Percentiles rank a stretch among this genome's conserved stretches.
These are phyloP conservation scores for Synanthedon formicaeformis DNA, from an alignment of 2,888 invertebrate species.

Conservation along the genomic window DNA sequence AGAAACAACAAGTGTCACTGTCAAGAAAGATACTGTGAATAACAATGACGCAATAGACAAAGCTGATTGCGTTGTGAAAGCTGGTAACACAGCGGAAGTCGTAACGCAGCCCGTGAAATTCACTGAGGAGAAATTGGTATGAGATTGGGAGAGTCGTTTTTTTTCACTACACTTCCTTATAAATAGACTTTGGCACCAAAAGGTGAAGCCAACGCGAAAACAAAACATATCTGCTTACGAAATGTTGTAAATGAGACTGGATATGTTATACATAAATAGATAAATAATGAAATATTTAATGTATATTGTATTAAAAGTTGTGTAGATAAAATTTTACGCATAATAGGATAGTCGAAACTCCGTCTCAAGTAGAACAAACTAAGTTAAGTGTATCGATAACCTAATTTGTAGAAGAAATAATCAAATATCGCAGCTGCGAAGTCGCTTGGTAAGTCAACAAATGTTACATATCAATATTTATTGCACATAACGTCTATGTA, in stretches of 20 bases:
- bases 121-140: slow-evolving; percentile 63
- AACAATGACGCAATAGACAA: slow-evolving; percentile 36
- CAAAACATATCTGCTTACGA: slow-evolving; percentile 38
- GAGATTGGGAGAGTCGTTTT: slow-evolving; percentile 41
- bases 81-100: slow-evolving; percentile 26
- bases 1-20: slow-evolving; percentile 16
- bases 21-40: slow-evolving; percentile 37
- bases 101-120: slow-evolving; percentile 49
- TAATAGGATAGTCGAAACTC: slow-evolving; percentile 4
- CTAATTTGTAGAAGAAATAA: no score
- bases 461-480: not conserved
- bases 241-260: slow-evolving; percentile 49
- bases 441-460: not conserved
- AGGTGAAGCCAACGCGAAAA: slow-evolving; percentile 22
- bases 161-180: slow-evolving; percentile 34
- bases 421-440: not conserved
- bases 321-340: not conserved
- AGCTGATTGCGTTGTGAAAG: slow-evolving; percentile 23
- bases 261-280: slow-evolving; percentile 16
- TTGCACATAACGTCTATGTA: no score
- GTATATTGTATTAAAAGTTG: slow-evolving; percentile 1
- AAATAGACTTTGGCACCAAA: slow-evolving; percentile 28
- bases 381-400: no score
- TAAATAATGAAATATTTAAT: slow-evolving; percentile 7
- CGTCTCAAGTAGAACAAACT: slow-evolving; percentile 8